Percentiles rank a stretch among this genome's conserved stretches.
These are phyloP conservation scores for Pycnonotus jocosus DNA, from an alignment of 2,113 vertebrate genomes.

Conservation along the genomic window DNA sequence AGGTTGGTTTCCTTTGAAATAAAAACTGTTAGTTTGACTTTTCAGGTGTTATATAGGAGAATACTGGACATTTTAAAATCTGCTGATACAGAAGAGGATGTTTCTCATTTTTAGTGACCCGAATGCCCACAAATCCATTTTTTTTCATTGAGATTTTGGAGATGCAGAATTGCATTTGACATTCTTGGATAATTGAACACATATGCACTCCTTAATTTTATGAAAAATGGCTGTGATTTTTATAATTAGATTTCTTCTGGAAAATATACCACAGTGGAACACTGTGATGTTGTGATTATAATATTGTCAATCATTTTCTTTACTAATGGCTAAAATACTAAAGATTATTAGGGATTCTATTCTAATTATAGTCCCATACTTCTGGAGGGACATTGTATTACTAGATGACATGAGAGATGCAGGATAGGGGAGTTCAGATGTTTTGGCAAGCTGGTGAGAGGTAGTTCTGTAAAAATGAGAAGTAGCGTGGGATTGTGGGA, in stretches of 20 bases:
- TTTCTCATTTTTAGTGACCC: neutral
- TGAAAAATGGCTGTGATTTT: neutral
- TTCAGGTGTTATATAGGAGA: neutral
- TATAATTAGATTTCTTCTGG: neutral
- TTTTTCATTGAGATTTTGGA: neutral
- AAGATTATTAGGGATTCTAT: neutral
- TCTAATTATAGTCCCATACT: neutral
- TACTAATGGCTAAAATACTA: neutral
- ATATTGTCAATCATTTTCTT: neutral
- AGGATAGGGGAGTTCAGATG: neutral
- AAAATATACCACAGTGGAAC: neutral
- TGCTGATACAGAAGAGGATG: neutral
- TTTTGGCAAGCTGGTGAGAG: neutral
- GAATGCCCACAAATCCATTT: neutral
- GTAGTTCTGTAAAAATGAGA: neutral
- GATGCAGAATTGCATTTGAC: neutral
- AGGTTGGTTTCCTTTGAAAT: neutral
- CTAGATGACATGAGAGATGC: neutral
- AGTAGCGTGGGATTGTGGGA: neutral
- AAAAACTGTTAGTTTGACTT: neutral
- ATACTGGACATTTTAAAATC: neutral
- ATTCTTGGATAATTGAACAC: neutral
- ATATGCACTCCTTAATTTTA: neutral
- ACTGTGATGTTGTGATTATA: neutral
- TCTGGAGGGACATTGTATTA: neutral